Evolutionary conservation across 2,113 vertebrate genomes (phyloP), one percentile per base, ranked within the genome.

Genomic region (Chaenogobius annularis): DNA sequence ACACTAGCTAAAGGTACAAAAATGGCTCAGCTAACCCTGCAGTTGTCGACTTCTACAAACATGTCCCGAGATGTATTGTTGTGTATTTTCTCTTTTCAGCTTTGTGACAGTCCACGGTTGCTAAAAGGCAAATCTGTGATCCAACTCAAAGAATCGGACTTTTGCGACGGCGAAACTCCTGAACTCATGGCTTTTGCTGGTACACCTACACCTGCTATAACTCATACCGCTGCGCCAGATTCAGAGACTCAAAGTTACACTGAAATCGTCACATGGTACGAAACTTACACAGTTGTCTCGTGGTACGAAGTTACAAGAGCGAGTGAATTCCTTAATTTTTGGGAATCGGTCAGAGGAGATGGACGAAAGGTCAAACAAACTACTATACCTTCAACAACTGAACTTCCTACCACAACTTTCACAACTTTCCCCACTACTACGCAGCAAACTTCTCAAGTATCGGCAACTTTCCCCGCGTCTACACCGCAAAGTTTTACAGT

Each of bases 101-200:
- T 61, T 35, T 61, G 58, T 35, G 1, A n/a, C 22, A 54, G 40
- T 26, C 92, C 92, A 0, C 17, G 0, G 11, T 0, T 0, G 9
- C 72, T 50, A 8, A 35, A n/a, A 6, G 55, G 66, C 1, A 48
- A 0, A 22, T 35, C 87, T 15, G 62, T 93, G 1, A 0, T 87
- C 0, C 7, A 0, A 0, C 70, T 93, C 22, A 7, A 73, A 3
- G 23, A 75, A 13, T 65, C 81, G 0, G 75, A 89, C 1, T 69
- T 90, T 12, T 92, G 91, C 69, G 1, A 19, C 0, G 10, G 0
- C 14, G 19, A 26, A 56, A 2, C 11, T 26, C 22, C 22, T 58
- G 3, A 10, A 11, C 3, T 11, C 26, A 26, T 7, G 1, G 9
- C 7, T 23, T 1, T 20, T 26, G 11, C 10, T 58, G 5, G 6